These are phyloP conservation scores for Nesidiocoris tenuis DNA, from an alignment of 2,888 invertebrate genomes.

Conservation along the genomic window DNA sequence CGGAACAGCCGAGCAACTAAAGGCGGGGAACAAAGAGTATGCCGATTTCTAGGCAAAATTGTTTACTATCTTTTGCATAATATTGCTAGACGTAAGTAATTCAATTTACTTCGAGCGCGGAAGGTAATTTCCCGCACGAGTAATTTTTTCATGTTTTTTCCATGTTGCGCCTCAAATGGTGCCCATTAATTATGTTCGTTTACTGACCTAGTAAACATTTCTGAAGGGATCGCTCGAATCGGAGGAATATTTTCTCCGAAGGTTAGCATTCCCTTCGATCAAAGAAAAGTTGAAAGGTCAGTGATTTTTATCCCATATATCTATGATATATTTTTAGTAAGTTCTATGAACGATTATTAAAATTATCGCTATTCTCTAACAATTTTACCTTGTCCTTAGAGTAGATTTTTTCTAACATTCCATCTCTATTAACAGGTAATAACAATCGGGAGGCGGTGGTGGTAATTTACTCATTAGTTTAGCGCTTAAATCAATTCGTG, in stretches of 20 bases:
- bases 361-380: conserved; percentile 1
- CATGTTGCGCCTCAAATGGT: conserved; percentile 10
- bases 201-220: conserved; percentile 49
- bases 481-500: neutral
- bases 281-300: conserved; percentile 56
- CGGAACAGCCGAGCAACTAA: conserved; percentile 25
- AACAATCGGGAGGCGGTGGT: conserved; percentile 7
- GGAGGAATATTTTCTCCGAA: neutral
- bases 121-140: conserved; percentile 60
- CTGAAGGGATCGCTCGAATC: conserved; percentile 12
- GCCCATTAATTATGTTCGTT: conserved; percentile 46
- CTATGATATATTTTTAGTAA: conserved; percentile 95
- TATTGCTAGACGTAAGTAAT: too few species aligned
- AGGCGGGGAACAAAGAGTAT: conserved; percentile 49
- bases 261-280: conserved; percentile 4
- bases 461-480: neutral
- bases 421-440: neutral
- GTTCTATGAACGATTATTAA: conserved; percentile 80
- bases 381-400: neutral
- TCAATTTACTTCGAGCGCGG: conserved; percentile 51
- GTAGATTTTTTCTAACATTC: conserved; percentile 1
- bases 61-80: neutral
- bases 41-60: conserved; percentile 49
- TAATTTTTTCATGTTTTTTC: conserved; percentile 41
- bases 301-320: conserved; percentile 93